Conservation (phyloP, 1,140 invertebrate genomes). For the Macrosteles quadrilineatus region DNA sequence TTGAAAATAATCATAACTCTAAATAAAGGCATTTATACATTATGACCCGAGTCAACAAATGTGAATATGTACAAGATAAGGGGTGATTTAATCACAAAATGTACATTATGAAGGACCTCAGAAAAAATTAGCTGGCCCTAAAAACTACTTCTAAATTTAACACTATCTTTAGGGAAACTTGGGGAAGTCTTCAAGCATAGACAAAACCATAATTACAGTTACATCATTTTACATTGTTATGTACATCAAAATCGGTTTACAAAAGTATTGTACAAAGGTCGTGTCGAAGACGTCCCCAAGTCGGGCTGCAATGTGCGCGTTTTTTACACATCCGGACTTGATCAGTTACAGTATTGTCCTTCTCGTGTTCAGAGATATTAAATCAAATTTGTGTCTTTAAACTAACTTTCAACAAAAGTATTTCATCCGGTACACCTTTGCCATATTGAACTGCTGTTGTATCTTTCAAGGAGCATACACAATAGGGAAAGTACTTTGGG, state of each 20-base stretch:
- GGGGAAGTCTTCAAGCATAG: background rate
- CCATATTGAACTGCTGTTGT: too few relatives aligned
- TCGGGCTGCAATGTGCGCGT: background rate
- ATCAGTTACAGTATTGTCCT: slow-evolving; percentile 12
- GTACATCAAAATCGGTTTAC: slow-evolving; percentile 21
- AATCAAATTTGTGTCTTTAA: too few relatives aligned
- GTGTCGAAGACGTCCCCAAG: background rate
- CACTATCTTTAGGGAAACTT: background rate
- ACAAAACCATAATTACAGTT: slow-evolving; percentile 19
- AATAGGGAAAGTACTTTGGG: too few relatives aligned
- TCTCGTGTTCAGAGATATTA: background rate
- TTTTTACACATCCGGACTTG: slow-evolving; percentile 9
- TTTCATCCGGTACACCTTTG: too few relatives aligned
- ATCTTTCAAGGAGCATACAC: too few relatives aligned
- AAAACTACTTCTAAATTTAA: slow-evolving; percentile 15
- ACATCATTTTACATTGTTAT: slow-evolving; percentile 24
- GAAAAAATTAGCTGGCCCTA: slow-evolving; percentile 15
- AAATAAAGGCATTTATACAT: slow-evolving; percentile 4
- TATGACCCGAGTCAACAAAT: slow-evolving; percentile 12
- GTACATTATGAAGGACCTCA: slow-evolving; percentile 8
- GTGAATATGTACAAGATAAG: slow-evolving; percentile 17
- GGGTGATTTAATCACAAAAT: slow-evolving; percentile 25
- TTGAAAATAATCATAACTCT: too few relatives aligned
- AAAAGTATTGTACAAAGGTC: slow-evolving; percentile 21
- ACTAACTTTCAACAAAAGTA: too few relatives aligned